A percentile compares a stretch with the other conserved stretches of the same genome.
Evolutionary conservation across 2,888 invertebrate genomes (phyloP).

Genomic region (Melieria crassipennis): DNA sequence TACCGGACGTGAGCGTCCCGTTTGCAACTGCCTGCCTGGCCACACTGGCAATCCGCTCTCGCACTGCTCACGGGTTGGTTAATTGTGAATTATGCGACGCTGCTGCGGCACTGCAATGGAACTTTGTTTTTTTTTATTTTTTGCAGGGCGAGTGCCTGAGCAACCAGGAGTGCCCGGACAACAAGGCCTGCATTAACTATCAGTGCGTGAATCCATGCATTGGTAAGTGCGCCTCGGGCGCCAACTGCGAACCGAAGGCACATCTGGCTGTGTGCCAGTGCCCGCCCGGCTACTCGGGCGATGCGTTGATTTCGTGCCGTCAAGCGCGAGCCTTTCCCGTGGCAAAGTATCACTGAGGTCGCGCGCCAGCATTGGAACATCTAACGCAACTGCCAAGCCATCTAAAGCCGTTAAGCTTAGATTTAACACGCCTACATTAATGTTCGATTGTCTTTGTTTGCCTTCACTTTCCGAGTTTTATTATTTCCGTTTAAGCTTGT

Average conservation of each 20-base stretch:
- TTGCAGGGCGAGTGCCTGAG: constrained; percentile 80
- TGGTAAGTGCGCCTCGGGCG: constrained; percentile 81
- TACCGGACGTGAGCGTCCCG: constrained; percentile 82
- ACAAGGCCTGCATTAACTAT: constrained; percentile 81
- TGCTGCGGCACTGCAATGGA: not conserved
- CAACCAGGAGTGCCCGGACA: constrained; percentile 80
- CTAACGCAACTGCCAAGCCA: constrained; percentile 15
- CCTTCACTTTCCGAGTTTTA: no score
- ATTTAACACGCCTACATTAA: no score
- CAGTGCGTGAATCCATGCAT: constrained; percentile 79
- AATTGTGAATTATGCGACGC: not conserved
- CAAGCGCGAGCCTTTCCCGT: constrained; percentile 62
- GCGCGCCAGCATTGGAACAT: not conserved
- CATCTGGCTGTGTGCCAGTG: constrained; percentile 88
- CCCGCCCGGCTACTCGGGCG: constrained; percentile 73
- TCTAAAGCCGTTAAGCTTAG: no score
- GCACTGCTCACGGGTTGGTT: constrained; percentile 72
- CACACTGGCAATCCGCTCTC: constrained; percentile 81
- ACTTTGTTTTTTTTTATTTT: constrained; percentile 30
- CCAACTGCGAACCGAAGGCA: constrained; percentile 78
- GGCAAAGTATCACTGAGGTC: constrained; percentile 54
- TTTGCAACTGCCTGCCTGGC: constrained; percentile 83
- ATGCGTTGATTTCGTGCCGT: constrained; percentile 71
- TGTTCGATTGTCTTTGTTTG: no score
- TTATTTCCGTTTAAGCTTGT: no score